phyloP scores from a whole-genome alignment of 2,113 vertebrate genomes.

The Tor tambroides region DNA sequence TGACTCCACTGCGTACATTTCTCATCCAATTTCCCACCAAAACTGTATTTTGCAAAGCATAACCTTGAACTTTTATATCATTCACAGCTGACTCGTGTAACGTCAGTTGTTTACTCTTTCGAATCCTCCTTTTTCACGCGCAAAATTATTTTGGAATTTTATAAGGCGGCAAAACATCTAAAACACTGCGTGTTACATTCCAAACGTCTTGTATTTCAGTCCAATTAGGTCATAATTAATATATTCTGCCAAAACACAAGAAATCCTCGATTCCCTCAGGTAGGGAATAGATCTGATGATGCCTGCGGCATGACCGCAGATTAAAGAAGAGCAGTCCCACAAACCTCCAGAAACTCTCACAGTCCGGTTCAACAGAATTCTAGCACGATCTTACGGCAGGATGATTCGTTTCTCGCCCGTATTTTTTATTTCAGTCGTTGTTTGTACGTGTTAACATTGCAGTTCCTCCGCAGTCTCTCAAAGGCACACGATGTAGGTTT shows the following conservation, averaged over 20 bases:
- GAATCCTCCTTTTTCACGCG: background rate
- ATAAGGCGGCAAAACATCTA: background rate
- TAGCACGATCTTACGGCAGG: background rate
- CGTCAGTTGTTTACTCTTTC: slow-evolving; percentile 1
- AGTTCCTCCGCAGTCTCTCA: slow-evolving; percentile 15
- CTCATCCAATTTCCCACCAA: background rate
- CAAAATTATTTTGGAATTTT: background rate
- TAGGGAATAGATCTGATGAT: slow-evolving; percentile 69
- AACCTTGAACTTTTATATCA: slow-evolving; percentile 1
- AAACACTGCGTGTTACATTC: background rate
- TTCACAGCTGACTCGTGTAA: background rate
- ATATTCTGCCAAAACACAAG: slow-evolving; percentile 26
- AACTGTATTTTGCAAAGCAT: background rate
- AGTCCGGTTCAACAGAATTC: background rate
- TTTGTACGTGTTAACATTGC: background rate
- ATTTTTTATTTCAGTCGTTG: background rate
- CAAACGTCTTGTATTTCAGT: background rate
- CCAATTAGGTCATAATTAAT: background rate
- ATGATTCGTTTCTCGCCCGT: background rate
- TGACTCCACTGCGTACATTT: background rate
- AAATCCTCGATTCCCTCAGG: slow-evolving; percentile 60
- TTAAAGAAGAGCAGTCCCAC: slow-evolving; percentile 47
- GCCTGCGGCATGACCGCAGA: slow-evolving; percentile 70
- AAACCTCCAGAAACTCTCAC: slow-evolving; percentile 60
- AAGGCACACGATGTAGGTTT: background rate